Base-by-base conservation (phyloP, 2,888 invertebrate species). In the Drosophila nigricruria region DNA sequence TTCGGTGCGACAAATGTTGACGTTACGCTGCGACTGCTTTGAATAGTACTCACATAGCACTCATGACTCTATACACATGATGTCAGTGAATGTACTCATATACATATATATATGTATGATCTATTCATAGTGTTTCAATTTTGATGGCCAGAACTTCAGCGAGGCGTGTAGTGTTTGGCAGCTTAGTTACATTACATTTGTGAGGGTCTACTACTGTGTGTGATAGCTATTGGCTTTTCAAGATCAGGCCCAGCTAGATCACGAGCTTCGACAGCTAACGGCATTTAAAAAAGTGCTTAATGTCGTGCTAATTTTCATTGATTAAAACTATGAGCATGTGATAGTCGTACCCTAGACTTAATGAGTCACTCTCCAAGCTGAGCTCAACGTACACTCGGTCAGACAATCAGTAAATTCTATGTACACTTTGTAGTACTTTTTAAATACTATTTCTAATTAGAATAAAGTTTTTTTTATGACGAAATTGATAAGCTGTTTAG, bases 401-500 rank as follows among this genome's bases (percentile, higher is more conserved):
- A 71, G 25, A 38, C 57, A 43, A 38, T 43, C 34, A 16, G 20
- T 54, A 3, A 0, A 3, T n/a, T 23, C 14, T 52, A 52, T 50
- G 18, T 61, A 38, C 49, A 59, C 36, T 20, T n/a, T 60, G 12
- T 58, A 30, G 12, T 38, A 54, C 27, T 14, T 18, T n/a, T 38
- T 38, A 18, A 34, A 36, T 36, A 1, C 20, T n/a, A 49, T 14
- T 60, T 47, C 38, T 57, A 62, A 59, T 64, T 58, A 68, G 32
- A 23, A 43, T 38, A 25, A 27, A 23, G 36, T 52, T 56, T 57
- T 62, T 62, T 56, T 57, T 56, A 40, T 84, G 79, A 81, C 82
- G 74, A 60, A 66, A 76, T 76, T 84, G 88, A 88, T 88, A 81
- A 85, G 89, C 52, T 43, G n/a, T 20, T 25, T 36, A n/a, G 50